Conservation (phyloP, 2,888 invertebrate species). For the Drosophila maculinotata region DNA sequence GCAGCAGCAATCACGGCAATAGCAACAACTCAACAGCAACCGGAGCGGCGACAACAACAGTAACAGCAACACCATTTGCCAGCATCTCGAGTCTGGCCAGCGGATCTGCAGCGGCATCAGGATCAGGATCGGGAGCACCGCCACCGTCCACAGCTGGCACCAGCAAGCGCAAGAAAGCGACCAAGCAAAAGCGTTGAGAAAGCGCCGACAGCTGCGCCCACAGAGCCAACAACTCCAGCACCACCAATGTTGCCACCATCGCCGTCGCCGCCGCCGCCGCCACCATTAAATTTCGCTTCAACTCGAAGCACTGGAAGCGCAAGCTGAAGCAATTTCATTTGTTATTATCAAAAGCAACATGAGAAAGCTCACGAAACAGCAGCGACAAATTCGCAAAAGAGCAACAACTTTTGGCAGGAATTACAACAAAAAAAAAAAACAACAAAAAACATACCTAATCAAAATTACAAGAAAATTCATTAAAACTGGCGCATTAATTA, state of each 20-base stretch:
- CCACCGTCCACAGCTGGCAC: constrained; percentile 57
- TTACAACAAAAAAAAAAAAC: constrained; percentile 9
- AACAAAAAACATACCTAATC: constrained; percentile 32
- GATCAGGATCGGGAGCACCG: constrained; percentile 44
- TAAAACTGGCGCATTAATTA: constrained; percentile 44
- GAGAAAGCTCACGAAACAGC: constrained; percentile 11
- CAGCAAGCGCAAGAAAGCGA: constrained; percentile 83
- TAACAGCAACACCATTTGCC: constrained; percentile 22
- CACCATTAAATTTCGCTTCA: constrained; percentile 73
- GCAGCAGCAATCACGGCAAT: constrained; percentile 32
- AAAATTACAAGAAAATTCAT: constrained; percentile 35
- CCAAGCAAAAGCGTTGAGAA: constrained; percentile 84
- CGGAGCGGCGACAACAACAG: constrained; percentile 21
- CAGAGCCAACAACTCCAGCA: constrained; percentile 7
- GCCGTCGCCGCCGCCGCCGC: constrained; percentile 27
- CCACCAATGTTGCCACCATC: constrained; percentile 4
- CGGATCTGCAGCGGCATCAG: constrained; percentile 24
- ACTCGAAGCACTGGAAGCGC: constrained; percentile 72
- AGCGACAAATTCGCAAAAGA: too few species aligned
- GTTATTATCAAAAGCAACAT: constrained; percentile 55
- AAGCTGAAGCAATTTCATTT: constrained; percentile 69
- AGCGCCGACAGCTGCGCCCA: constrained; percentile 10
- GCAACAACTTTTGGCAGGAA: constrained; percentile 19
- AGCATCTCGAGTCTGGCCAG: constrained; percentile 6
- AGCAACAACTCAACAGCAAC: constrained; percentile 19